phyloP scores from a whole-genome alignment of 1,140 invertebrate genomes.

The Listronotus oregonensis region DNA sequence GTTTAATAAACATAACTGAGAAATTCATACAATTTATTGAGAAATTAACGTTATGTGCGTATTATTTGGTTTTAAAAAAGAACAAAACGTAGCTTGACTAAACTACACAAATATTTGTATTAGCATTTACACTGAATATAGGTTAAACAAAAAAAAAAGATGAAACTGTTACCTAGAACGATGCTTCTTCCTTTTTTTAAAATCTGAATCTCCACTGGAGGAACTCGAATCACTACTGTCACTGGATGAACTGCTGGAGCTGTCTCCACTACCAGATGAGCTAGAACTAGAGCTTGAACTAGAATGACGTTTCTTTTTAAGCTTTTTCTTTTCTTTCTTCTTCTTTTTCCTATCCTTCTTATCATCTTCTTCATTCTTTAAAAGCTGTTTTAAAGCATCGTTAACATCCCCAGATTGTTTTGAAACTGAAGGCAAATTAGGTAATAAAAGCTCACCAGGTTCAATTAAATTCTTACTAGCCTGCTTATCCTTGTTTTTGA shows the following conservation, averaged over 20 bases:
- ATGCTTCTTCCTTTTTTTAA: slow-evolving; percentile 66
- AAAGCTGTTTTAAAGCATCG: slow-evolving; percentile 66
- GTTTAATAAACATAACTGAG: too few species aligned
- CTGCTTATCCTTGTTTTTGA: slow-evolving; percentile 68
- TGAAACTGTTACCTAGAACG: slow-evolving; percentile 62
- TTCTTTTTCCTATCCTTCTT: slow-evolving; percentile 76
- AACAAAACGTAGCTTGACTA: too few species aligned
- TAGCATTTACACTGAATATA: too few species aligned
- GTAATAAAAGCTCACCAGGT: slow-evolving; percentile 63
- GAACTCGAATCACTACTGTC: slow-evolving; percentile 65
- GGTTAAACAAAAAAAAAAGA: too few species aligned
- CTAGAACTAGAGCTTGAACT: slow-evolving; percentile 63
- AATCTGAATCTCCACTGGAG: slow-evolving; percentile 65
- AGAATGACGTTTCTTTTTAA: slow-evolving; percentile 71
- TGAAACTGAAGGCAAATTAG: slow-evolving; percentile 47
- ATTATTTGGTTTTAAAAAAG: too few species aligned
- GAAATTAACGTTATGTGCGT: too few species aligned
- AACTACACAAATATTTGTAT: too few species aligned
- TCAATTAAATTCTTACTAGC: slow-evolving; percentile 63
- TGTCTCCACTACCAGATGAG: slow-evolving; percentile 64
- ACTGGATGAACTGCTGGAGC: slow-evolving; percentile 59
- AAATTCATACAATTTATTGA: too few species aligned
- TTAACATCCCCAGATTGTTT: slow-evolving; percentile 64
- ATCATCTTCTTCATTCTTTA: slow-evolving; percentile 63
- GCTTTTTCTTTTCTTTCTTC: slow-evolving; percentile 71